Conservation (phyloP, 1,140 invertebrate species). For the Xylocopa sonorina region DNA sequence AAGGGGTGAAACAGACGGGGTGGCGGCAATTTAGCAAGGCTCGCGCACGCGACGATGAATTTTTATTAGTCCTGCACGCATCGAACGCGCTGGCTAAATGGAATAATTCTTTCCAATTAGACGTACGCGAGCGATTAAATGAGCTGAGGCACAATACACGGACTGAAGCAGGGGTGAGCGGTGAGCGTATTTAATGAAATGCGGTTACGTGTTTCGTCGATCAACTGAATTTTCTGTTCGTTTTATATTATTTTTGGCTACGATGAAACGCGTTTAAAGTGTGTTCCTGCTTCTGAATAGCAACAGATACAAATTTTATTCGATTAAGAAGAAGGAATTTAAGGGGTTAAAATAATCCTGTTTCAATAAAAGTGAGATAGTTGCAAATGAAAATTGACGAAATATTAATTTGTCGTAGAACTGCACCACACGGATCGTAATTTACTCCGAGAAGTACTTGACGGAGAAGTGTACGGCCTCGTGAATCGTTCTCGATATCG, state of each 20-base stretch:
- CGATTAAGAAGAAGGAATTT: no score
- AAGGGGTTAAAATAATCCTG: no score
- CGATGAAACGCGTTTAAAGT: no score
- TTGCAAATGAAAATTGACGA: not conserved
- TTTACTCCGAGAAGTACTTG: not conserved
- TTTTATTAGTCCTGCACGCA: slow-evolving; percentile 49
- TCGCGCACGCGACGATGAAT: slow-evolving; percentile 41
- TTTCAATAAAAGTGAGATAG: no score
- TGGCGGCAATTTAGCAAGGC: slow-evolving; percentile 54
- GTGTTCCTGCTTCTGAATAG: no score
- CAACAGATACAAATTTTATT: no score
- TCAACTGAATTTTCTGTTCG: not conserved
- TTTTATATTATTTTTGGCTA: not conserved
- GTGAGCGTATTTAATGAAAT: slow-evolving; percentile 21
- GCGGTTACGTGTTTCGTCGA: not conserved
- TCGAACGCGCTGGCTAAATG: slow-evolving; percentile 28
- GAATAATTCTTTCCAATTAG: slow-evolving; percentile 47
- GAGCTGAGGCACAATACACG: slow-evolving; percentile 27
- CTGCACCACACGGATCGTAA: not conserved
- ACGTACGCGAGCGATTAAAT: slow-evolving; percentile 35
- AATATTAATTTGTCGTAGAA: not conserved
- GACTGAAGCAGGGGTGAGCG: slow-evolving; percentile 13
- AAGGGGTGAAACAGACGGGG: not conserved
- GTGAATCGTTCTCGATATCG: slow-evolving; percentile 48
- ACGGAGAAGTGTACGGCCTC: not conserved